Percentiles rank a stretch among this genome's conserved stretches.
Conservation (phyloP, 2,113 vertebrate genomes). For the Nothoprocta pentlandii region DNA sequence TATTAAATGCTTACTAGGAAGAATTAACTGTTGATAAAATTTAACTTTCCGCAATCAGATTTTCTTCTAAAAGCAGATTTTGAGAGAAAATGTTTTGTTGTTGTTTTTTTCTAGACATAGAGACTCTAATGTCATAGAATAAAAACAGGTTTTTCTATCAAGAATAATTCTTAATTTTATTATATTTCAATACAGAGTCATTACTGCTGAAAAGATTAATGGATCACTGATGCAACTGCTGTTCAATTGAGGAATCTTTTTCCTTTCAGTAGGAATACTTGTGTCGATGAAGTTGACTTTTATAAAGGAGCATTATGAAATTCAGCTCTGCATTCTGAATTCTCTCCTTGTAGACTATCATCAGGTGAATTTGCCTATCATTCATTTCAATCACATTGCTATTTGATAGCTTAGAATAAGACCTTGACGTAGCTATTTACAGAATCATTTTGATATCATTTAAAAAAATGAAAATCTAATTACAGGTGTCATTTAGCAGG, state of each 20-base stretch:
- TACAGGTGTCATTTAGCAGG: neutral
- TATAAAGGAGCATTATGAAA: neutral
- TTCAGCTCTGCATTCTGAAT: neutral
- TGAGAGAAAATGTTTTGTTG: neutral
- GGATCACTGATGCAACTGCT: neutral
- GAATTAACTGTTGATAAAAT: neutral
- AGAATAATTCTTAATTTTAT: neutral
- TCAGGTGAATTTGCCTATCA: neutral
- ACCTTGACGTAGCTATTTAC: neutral
- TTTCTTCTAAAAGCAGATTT: neutral
- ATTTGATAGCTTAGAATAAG: neutral
- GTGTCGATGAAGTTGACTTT: neutral
- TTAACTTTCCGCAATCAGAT: neutral
- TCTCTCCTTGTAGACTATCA: neutral
- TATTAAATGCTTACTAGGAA: neutral
- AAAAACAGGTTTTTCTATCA: neutral
- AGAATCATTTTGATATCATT: neutral
- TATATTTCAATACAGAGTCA: neutral
- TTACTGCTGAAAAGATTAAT: neutral
- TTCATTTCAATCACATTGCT: neutral
- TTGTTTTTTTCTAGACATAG: neutral
- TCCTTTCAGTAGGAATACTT: fast-evolving
- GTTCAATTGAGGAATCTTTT: neutral
- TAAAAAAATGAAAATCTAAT: neutral
- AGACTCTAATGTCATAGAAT: neutral